These are phyloP conservation scores for Bembecia ichneumoniformis DNA, from an alignment of 2,888 invertebrate genomes.

Conservation along the genomic window DNA sequence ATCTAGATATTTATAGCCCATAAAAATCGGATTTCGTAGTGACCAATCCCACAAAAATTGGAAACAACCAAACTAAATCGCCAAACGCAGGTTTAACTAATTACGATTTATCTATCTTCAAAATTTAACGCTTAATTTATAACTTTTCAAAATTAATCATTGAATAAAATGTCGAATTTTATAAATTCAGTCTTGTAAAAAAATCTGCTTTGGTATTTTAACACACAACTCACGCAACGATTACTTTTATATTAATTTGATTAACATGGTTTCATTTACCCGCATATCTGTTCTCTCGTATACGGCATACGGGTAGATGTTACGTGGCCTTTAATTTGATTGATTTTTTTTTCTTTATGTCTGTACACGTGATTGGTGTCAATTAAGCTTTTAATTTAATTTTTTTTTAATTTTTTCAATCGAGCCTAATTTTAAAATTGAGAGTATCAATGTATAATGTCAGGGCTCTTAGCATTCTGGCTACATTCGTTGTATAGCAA, in stretches of 20 bases:
- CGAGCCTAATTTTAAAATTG: too few relatives aligned
- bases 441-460: too few relatives aligned
- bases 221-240: conserved; percentile 6
- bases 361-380: too few relatives aligned
- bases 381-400: too few relatives aligned
- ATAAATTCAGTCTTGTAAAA: conserved; percentile 6
- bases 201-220: conserved; percentile 37
- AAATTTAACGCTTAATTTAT: conserved; percentile 11
- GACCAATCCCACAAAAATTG: conserved; percentile 25
- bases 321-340: too few relatives aligned
- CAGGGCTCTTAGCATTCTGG: too few relatives aligned
- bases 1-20: background rate
- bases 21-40: conserved; percentile 10
- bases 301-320: too few relatives aligned
- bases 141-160: background rate
- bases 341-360: too few relatives aligned
- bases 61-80: conserved; percentile 26
- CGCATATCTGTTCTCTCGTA: too few relatives aligned
- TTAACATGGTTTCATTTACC: too few relatives aligned
- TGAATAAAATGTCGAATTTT: background rate
- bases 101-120: conserved; percentile 11
- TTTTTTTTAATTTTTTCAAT: too few relatives aligned
- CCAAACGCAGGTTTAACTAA: conserved; percentile 42
- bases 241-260: background rate
- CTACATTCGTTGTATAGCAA: too few relatives aligned